Percentiles rank a stretch among this genome's conserved stretches.
phyloP scores from a whole-genome alignment of 2,888 invertebrate genomes.

The Drosophila lacicola region DNA sequence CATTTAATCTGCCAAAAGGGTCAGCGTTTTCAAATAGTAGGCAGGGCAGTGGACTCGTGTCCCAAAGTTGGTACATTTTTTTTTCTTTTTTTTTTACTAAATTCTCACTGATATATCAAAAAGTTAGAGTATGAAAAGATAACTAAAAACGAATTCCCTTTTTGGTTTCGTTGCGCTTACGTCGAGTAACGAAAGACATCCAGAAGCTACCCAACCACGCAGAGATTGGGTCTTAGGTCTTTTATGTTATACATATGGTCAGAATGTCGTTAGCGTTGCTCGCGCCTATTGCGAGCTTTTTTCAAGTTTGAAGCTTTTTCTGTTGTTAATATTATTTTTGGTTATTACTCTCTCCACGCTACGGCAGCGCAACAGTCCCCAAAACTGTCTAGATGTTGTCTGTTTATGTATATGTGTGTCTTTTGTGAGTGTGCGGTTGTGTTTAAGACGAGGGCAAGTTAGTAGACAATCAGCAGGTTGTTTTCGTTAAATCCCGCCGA shows the following conservation, averaged over 20 bases:
- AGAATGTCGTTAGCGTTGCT: conserved; percentile 39
- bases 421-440: conserved; percentile 27
- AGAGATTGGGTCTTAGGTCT: conserved; percentile 5
- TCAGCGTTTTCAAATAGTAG: conserved; percentile 65
- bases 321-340: conserved; percentile 34
- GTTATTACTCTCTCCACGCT: conserved; percentile 59
- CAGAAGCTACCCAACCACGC: conserved; percentile 8
- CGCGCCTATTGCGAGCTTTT: conserved; percentile 52
- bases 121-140: conserved; percentile 51
- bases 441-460: conserved; percentile 72
- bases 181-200: conserved; percentile 55
- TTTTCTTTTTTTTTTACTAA: conserved; percentile 28
- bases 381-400: conserved; percentile 25
- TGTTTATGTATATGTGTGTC: conserved; percentile 36
- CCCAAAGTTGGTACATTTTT: conserved; percentile 19
- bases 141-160: conserved; percentile 73
- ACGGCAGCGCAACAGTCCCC: conserved; percentile 54
- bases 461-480: conserved; percentile 95
- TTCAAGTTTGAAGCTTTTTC: conserved; percentile 32
- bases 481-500: conserved; percentile 96
- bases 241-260: conserved; percentile 21
- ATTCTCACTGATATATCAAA: conserved; percentile 58
- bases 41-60: conserved; percentile 38
- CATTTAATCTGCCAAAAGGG: conserved; percentile 29
- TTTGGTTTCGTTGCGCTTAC: conserved; percentile 64